These are phyloP conservation scores for Psammodynastes pulverulentus DNA, from an alignment of 2,113 vertebrate genomes.

Conservation along the genomic window DNA sequence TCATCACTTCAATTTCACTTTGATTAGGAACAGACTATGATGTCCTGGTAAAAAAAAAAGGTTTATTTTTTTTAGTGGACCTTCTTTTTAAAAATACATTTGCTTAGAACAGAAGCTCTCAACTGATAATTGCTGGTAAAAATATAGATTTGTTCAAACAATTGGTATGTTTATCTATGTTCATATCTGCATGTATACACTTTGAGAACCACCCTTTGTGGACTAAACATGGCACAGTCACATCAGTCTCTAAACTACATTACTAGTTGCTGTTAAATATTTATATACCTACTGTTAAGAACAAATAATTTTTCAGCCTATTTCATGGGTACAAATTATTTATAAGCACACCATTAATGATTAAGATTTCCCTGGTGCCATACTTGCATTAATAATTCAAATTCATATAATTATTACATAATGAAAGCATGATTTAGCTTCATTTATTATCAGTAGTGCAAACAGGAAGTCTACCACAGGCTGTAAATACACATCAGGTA, in stretches of 20 bases:
- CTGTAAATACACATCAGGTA: slow-evolving; percentile 49
- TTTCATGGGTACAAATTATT: slow-evolving; percentile 78
- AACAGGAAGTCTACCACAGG: slow-evolving; percentile 67
- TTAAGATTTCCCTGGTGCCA: slow-evolving; percentile 76
- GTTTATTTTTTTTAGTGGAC: background rate
- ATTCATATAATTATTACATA: slow-evolving; percentile 73
- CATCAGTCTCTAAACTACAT: slow-evolving; percentile 64
- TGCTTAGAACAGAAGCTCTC: background rate
- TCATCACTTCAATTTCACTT: background rate
- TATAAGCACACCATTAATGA: slow-evolving; percentile 77
- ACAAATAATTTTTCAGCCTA: slow-evolving; percentile 77
- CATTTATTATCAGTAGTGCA: slow-evolving; percentile 71
- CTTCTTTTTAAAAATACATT: background rate
- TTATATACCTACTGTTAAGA: slow-evolving; percentile 70
- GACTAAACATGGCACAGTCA: slow-evolving; percentile 49
- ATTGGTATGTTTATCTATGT: background rate
- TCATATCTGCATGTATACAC: background rate
- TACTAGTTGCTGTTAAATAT: slow-evolving; percentile 69
- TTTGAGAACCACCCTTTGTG: slow-evolving; percentile 47
- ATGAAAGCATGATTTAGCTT: slow-evolving; percentile 73
- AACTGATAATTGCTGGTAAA: slow-evolving; percentile 44
- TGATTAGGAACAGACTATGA: background rate
- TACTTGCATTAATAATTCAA: slow-evolving; percentile 78
- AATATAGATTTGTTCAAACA: slow-evolving; percentile 5
- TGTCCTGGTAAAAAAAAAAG: too few species aligned